phyloP scores from a whole-genome alignment of 2,888 invertebrate genomes.

The Galeopsomyia nigrocyanea region DNA sequence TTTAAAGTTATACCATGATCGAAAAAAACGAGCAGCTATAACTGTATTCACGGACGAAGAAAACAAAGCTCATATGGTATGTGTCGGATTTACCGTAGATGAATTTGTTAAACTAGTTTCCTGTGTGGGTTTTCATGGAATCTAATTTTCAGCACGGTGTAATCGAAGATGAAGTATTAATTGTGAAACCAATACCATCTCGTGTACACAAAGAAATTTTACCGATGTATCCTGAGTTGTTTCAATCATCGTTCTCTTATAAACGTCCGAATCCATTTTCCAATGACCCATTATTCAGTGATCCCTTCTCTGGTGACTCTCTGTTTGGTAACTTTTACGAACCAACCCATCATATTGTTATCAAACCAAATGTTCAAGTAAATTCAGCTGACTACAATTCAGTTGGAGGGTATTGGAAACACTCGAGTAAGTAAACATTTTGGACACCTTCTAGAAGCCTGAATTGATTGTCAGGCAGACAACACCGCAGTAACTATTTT shows the following conservation, averaged over 20 bases:
- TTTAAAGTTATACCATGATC: constrained; percentile 29
- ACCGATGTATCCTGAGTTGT: too few species aligned
- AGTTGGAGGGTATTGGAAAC: too few species aligned
- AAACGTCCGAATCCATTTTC: too few species aligned
- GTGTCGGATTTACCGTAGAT: not conserved
- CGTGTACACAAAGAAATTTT: constrained; percentile 5
- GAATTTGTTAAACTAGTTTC: not conserved
- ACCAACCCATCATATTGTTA: constrained; percentile 18
- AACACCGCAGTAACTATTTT: too few species aligned
- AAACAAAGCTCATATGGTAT: constrained; percentile 24
- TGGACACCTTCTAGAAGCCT: too few species aligned
- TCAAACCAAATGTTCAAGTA: not conserved
- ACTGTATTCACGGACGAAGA: constrained; percentile 6
- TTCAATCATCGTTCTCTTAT: too few species aligned
- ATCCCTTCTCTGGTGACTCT: not conserved
- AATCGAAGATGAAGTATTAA: constrained; percentile 11
- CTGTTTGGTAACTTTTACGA: not conserved
- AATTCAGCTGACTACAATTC: too few species aligned
- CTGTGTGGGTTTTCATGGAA: too few species aligned
- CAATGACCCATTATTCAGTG: not conserved
- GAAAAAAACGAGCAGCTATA: constrained; percentile 21
- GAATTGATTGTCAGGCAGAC: too few species aligned
- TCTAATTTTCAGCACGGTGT: constrained; percentile 15
- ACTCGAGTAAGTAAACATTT: too few species aligned
- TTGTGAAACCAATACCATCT: constrained; percentile 15